Conservation (phyloP, 2,797 vertebrate genomes). For the Simalia tracyae region DNA sequence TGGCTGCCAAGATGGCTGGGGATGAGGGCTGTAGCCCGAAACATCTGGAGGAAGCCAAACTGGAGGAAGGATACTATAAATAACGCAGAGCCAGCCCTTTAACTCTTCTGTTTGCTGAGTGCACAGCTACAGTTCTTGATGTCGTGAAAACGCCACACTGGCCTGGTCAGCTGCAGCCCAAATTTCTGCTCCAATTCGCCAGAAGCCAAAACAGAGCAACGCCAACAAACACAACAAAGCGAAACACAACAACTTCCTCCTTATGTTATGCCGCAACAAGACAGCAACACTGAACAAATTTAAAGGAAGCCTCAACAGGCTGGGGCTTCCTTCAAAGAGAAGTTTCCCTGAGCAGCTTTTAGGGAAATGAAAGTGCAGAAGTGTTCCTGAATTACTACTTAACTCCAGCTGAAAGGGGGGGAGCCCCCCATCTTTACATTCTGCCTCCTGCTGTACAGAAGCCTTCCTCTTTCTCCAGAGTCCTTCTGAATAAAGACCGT, state of each 20-base stretch:
- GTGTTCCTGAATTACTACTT: not conserved
- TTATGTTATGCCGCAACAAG: not conserved
- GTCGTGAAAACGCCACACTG: not conserved
- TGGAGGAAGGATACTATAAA: not conserved
- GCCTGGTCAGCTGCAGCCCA: not conserved
- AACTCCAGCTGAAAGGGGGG: too few relatives aligned
- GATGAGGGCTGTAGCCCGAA: not conserved
- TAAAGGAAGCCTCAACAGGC: not conserved
- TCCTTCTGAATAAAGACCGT: too few relatives aligned
- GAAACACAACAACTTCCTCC: too few relatives aligned
- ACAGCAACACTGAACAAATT: not conserved
- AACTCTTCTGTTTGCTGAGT: not conserved
- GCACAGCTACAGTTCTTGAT: fast-evolving
- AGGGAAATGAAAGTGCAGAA: not conserved
- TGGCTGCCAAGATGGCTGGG: not conserved
- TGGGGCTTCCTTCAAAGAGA: not conserved
- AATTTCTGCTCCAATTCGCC: not conserved
- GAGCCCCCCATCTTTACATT: too few relatives aligned
- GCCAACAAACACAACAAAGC: too few relatives aligned
- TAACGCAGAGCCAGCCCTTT: not conserved
- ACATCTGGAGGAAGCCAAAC: not conserved
- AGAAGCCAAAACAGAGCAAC: not conserved
- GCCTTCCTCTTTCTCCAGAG: too few relatives aligned
- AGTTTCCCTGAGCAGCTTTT: not conserved
- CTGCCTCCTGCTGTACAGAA: too few relatives aligned